Evolutionary conservation across 2,888 invertebrate species (phyloP).

Genomic region (Limnephilus auricula): DNA sequence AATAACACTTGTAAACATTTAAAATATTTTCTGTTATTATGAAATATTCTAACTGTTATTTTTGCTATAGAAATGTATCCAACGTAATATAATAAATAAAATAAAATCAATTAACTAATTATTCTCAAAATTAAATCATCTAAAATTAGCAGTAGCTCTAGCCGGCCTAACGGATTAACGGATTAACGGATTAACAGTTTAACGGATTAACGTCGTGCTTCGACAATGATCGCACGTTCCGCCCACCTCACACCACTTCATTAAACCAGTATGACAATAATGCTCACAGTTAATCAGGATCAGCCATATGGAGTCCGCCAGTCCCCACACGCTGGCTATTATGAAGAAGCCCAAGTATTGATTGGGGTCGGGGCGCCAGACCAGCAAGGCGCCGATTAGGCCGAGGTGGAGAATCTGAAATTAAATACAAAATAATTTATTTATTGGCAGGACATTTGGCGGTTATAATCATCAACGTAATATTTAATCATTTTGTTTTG

Average conservation of each 20-base stretch:
- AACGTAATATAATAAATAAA: too few species aligned
- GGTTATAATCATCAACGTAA: too few species aligned
- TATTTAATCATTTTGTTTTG: too few species aligned
- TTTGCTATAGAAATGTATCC: too few species aligned
- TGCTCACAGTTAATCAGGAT: slow-evolving; percentile 92
- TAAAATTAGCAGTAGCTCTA: not conserved
- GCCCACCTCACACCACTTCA: not conserved
- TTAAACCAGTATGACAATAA: slow-evolving; percentile 6
- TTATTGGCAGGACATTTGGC: too few species aligned
- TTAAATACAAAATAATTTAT: not conserved
- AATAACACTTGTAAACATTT: too few species aligned
- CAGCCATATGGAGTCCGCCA: slow-evolving; percentile 93
- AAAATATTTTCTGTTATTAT: too few species aligned
- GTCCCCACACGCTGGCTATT: slow-evolving; percentile 91
- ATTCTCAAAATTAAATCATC: not conserved
- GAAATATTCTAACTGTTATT: too few species aligned
- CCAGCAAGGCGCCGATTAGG: slow-evolving; percentile 82
- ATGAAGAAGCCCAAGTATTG: slow-evolving; percentile 85
- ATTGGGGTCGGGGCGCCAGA: slow-evolving; percentile 85
- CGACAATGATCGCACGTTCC: not conserved
- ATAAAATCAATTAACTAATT: too few species aligned
- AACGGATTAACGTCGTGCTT: not conserved
- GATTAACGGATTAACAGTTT: not conserved
- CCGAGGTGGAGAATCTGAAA: slow-evolving; percentile 81
- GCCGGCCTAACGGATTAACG: not conserved